phyloP scores from a whole-genome alignment of 2,797 vertebrate genomes.

The Catostomus latipinnis region DNA sequence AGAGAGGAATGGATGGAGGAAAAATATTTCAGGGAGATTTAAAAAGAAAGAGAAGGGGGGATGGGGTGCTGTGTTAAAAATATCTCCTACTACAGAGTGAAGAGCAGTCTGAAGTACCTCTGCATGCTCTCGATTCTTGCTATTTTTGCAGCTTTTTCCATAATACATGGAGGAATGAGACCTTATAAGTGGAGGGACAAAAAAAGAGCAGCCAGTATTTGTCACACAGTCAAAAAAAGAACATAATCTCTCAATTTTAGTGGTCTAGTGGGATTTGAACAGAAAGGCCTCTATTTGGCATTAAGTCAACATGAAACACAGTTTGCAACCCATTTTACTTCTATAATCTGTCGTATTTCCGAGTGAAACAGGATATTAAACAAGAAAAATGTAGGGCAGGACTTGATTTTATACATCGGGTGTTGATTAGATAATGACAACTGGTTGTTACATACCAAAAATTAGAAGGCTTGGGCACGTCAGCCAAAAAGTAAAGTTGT shows the following conservation, averaged over 20 bases:
- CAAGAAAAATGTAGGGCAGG: neutral
- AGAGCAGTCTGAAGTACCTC: constrained; percentile 63
- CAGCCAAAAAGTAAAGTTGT: too few species aligned
- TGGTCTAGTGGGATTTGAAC: neutral
- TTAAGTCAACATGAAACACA: neutral
- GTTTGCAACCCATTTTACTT: neutral
- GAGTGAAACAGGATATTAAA: neutral
- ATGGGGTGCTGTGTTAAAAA: constrained; percentile 69
- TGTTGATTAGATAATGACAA: neutral
- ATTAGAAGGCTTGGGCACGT: too few species aligned
- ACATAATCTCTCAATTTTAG: constrained; percentile 1
- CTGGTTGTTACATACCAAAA: too few species aligned
- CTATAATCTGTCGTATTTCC: neutral
- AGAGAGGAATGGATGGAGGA: constrained; percentile 60
- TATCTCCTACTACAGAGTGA: constrained; percentile 67
- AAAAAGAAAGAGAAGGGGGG: constrained; percentile 29
- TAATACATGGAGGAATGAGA: constrained; percentile 70
- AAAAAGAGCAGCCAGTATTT: constrained; percentile 13
- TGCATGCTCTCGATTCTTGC: constrained; percentile 74
- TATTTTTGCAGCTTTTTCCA: constrained; percentile 76
- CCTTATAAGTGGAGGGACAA: constrained; percentile 77
- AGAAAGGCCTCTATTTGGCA: neutral
- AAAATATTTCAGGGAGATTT: constrained; percentile 50
- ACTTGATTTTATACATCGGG: too few species aligned
- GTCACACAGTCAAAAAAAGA: constrained; percentile 4